Evolutionary conservation across 2,888 invertebrate species (phyloP).

Genomic region (Pteria penguin): DNA sequence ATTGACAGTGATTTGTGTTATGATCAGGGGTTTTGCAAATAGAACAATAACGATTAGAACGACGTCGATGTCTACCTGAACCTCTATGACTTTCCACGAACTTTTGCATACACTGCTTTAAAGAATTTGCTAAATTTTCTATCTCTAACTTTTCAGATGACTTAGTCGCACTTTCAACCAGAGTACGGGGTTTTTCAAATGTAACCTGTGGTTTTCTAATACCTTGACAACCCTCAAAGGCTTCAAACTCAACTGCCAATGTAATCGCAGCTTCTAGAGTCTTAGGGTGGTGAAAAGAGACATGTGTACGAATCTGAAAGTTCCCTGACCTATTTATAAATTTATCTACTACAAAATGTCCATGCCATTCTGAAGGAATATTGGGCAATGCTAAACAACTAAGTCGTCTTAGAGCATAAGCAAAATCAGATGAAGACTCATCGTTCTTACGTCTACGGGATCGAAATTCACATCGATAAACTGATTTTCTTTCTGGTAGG

Average conservation of each 20-base stretch:
- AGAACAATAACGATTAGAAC: neutral
- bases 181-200: neutral
- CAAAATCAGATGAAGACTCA: slow-evolving; percentile 19
- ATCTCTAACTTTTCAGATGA: neutral
- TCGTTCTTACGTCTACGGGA: slow-evolving; percentile 15
- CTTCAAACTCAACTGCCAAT: slow-evolving; percentile 22
- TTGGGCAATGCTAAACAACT: slow-evolving; percentile 18
- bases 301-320: slow-evolving; percentile 6
- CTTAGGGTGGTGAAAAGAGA: slow-evolving; percentile 16
- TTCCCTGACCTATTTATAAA: slow-evolving; percentile 9
- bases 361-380: neutral
- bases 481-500: slow-evolving; percentile 15
- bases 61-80: neutral
- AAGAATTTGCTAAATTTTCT: neutral
- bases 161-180: neutral
- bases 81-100: neutral
- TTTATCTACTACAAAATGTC: slow-evolving; percentile 13
- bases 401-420: slow-evolving; percentile 20
- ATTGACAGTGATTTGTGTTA: neutral
- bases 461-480: slow-evolving; percentile 19
- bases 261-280: slow-evolving; percentile 22
- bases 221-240: neutral
- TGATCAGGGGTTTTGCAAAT: neutral
- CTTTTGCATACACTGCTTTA: neutral
- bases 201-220: neutral